Base-by-base conservation (phyloP, 2,888 invertebrate genomes). In the Protophormia terraenovae region DNA sequence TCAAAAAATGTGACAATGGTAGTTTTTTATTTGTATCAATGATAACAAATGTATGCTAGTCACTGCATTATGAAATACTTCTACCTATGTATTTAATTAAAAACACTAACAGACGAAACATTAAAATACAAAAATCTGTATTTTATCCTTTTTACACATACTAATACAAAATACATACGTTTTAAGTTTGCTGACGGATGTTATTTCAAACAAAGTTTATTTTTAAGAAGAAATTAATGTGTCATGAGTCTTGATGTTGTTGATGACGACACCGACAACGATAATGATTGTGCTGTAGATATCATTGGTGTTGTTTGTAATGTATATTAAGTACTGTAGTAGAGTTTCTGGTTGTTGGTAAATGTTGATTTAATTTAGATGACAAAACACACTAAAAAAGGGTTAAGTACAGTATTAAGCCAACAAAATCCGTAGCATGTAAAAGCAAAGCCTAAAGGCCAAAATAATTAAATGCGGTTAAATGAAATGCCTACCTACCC, bases 171-270 rank as follows among this genome's bases (percentile, higher is more conserved):
- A 22, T 4, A 3, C 16, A 38, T 12, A 64, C 55, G 55, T 64
- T 64, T 16, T 71, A 29, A 71, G 10, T 72, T 35, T 60, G 76
- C 72, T 80, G 66, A 80, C 64, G 66, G 41, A 62, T 77, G 53
- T 45, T 32, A 75, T 83, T 79, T 55, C 72, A 60, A 78, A 80
- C 69, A 67, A 78, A 73, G 50, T 78, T 60, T 78, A 8, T 60
- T 69, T 69, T 64, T 41, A 47, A 83, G 83, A 79, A 58, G 69
- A 73, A 66, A 35, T 19, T 27, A 73, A 73, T 64, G 50, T n/a
- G n/a, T 47, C 77, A 67, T 69, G 47, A 27, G 2, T 47, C 14
- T 22, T 29, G 14, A 45, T 41, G 55, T 47, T 45, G 45, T 24
- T 58, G 58, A 66, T 71, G 45, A n/a, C 19, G 41, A 60, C 45